Evolutionary conservation across 2,797 vertebrate genomes (phyloP).

Genomic region (Eulemur rubriventer): DNA sequence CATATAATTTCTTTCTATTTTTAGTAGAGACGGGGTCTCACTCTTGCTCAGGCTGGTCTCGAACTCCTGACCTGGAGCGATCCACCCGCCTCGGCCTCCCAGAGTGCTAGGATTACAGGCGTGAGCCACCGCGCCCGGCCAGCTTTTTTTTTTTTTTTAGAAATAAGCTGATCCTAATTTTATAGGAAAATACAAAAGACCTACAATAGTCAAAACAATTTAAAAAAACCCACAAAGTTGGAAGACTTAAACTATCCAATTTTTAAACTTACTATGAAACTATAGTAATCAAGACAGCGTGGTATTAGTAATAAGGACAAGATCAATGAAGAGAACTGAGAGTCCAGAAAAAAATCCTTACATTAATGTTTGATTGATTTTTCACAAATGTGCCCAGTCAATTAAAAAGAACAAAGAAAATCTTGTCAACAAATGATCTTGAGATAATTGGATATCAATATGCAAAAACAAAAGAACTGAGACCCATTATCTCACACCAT

Average conservation of each 20-base stretch:
- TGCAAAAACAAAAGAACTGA: neutral
- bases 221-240: neutral
- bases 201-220: neutral
- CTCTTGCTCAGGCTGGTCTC: too few species aligned
- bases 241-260: neutral
- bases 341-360: neutral
- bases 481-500: neutral
- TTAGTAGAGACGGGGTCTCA: too few species aligned
- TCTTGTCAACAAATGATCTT: neutral
- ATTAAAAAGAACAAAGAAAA: neutral
- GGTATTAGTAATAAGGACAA: neutral
- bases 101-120: too few species aligned
- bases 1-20: too few species aligned
- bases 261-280: neutral
- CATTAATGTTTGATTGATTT: neutral
- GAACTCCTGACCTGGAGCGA: too few species aligned
- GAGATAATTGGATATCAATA: neutral
- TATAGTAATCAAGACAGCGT: neutral
- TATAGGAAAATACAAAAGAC: neutral
- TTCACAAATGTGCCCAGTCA: neutral
- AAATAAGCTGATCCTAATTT: slow-evolving; percentile 19
- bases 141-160: too few species aligned
- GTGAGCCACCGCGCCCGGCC: too few species aligned
- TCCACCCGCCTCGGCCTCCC: too few species aligned
- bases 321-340: neutral